These are phyloP conservation scores for Saccopteryx bilineata DNA, from an alignment of 2,113 vertebrate genomes.

Conservation along the genomic window DNA sequence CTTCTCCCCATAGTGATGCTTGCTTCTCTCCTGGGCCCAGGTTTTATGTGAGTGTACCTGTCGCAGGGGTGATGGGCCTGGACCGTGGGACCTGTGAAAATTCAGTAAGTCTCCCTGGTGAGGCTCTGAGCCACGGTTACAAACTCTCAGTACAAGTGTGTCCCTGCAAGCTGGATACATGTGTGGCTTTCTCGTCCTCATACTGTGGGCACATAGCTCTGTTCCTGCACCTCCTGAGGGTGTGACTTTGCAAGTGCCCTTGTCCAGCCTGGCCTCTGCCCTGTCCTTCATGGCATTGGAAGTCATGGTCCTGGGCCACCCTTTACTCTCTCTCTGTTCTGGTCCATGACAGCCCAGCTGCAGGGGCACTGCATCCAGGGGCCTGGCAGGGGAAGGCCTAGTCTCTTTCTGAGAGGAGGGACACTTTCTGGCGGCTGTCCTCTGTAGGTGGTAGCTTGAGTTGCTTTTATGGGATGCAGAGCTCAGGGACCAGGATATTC, in stretches of 20 bases:
- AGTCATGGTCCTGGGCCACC: not conserved
- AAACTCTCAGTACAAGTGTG: not conserved
- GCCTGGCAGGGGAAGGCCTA: not conserved
- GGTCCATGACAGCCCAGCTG: not conserved
- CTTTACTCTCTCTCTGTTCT: not conserved
- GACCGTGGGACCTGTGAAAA: not conserved
- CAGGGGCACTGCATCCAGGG: not conserved
- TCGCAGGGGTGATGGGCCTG: not conserved
- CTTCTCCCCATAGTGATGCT: not conserved
- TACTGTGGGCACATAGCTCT: not conserved
- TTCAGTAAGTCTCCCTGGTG: too few species aligned
- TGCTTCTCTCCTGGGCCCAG: not conserved
- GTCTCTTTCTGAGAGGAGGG: not conserved
- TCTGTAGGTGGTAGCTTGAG: not conserved
- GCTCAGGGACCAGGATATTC: not conserved
- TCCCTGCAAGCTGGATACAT: not conserved
- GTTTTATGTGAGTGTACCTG: not conserved
- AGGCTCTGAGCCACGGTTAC: not conserved
- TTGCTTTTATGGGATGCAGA: not conserved
- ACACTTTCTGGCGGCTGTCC: not conserved
- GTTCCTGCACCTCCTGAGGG: not conserved
- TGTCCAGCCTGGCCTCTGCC: too few species aligned
- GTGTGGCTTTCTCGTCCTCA: not conserved
- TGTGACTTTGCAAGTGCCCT: too few species aligned
- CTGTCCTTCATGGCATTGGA: not conserved